These are phyloP conservation scores for Liparis tanakae DNA, from an alignment of 2,797 vertebrate species.

Conservation along the genomic window DNA sequence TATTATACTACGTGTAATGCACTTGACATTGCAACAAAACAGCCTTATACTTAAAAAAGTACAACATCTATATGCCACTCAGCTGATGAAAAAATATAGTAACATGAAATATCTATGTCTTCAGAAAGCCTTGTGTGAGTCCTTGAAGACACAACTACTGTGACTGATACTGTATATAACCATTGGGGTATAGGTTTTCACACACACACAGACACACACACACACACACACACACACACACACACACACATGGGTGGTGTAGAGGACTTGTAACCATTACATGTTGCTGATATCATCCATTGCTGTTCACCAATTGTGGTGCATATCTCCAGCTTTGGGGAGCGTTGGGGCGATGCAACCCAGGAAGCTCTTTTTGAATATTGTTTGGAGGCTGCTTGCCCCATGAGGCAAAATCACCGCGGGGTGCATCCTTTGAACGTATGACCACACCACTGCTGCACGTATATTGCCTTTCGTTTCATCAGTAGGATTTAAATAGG, in stretches of 20 bases:
- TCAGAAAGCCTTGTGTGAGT: too few species aligned
- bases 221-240: too few species aligned
- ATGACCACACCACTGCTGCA: conserved; percentile 6
- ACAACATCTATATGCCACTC: not conserved
- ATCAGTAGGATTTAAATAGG: conserved; percentile 17
- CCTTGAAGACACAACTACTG: too few species aligned
- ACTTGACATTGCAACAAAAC: not conserved
- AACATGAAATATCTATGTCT: not conserved
- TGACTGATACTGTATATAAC: too few species aligned
- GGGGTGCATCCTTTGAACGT: conserved; percentile 17
- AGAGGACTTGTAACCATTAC: not conserved
- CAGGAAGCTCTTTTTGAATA: not conserved
- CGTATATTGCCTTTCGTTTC: conserved; percentile 17
- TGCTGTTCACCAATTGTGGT: not conserved
- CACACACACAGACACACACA: too few species aligned
- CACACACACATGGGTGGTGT: not conserved
- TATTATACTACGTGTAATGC: too few species aligned
- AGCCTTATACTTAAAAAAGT: not conserved
- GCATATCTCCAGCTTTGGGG: not conserved
- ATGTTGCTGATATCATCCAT: not conserved
- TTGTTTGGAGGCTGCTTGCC: not conserved
- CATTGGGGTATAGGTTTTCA: too few species aligned
- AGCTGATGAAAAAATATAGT: not conserved
- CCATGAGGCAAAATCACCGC: conserved; percentile 4
- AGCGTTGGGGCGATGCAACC: not conserved